Evolutionary conservation across 2,888 invertebrate species (phyloP), one percentile per base, ranked within the genome.

Genomic region (Diaphora mendica): DNA sequence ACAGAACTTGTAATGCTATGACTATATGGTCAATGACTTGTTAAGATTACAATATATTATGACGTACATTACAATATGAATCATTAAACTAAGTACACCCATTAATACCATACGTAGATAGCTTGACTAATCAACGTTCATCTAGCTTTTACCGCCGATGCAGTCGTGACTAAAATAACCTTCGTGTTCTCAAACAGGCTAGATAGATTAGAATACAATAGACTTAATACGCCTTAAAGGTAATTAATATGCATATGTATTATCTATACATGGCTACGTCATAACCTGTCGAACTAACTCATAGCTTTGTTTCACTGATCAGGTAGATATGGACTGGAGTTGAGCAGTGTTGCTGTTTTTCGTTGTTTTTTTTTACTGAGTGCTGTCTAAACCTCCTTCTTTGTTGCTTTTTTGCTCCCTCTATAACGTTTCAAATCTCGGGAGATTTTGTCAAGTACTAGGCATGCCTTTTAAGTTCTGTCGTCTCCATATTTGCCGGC

Each of bases 141-240:
- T 82, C 88, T 85, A 82, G 86, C 85, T 90, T 62, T 86, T 91
- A 92, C 92, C 92, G 83, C 87, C 85, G 76, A 89, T 87, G 81
- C 78, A 80, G 81, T 91, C 95, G 95, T 95, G 95, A 94, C 93
- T 84, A 85, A 85, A 88, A 82, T 85, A 94, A 88, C 95, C 95
- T 95, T 94, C 92, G 86, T 82, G 78, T 82, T 83, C 88, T 90
- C 87, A 91, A 91, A 89, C 91, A 87, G 89, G 88, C 91, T 89
- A 87, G 90, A 91, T 91, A 87, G 90, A 95, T 95, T 95, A 94
- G 91, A 94, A 95, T 95, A 95, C 95, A 95, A 95, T 94, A 86
- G 92, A 86, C 85, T 82, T 89, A 88, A 91, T 91, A 89, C 87
- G 91, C 88, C 90, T 91, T 89, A 90, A 91, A 88, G 82, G 88